Conservation (phyloP, 64 coral and sea anemone genomes). For the Trachythela sp. region DNA sequence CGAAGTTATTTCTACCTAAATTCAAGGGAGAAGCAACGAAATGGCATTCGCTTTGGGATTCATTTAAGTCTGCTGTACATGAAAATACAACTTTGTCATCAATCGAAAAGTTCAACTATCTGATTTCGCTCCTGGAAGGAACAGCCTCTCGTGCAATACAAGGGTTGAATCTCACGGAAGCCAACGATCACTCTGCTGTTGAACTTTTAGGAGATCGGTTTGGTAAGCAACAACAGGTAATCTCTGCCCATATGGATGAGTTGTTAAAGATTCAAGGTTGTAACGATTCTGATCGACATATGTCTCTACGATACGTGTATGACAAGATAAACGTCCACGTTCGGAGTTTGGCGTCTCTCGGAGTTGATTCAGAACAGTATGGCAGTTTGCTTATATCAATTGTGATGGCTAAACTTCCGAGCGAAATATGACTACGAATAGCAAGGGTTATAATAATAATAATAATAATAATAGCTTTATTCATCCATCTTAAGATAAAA, state of each 20-base stretch:
- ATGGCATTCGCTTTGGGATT: slow-evolving; percentile 30
- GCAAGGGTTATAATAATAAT: too few relatives aligned
- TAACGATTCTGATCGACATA: too few relatives aligned
- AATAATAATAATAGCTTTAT: too few relatives aligned
- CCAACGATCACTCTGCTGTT: background rate
- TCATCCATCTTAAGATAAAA: too few relatives aligned
- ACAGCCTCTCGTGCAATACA: background rate
- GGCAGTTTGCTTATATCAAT: background rate
- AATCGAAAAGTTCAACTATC: background rate
- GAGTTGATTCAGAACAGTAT: background rate
- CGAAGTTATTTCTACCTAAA: background rate
- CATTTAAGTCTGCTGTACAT: slow-evolving; percentile 2
- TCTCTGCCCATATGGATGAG: background rate
- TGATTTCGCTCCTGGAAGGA: background rate
- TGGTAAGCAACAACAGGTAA: background rate
- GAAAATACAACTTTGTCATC: background rate
- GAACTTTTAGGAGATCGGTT: background rate
- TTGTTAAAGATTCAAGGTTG: background rate
- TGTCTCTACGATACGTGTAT: background rate
- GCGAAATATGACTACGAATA: background rate
- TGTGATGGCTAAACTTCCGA: background rate
- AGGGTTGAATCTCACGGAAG: background rate
- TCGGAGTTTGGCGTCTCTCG: background rate
- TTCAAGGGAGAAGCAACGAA: slow-evolving; percentile 22
- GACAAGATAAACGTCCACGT: background rate